Conservation (phyloP, 2,113 vertebrate genomes). For the Hippocampus comes region DNA sequence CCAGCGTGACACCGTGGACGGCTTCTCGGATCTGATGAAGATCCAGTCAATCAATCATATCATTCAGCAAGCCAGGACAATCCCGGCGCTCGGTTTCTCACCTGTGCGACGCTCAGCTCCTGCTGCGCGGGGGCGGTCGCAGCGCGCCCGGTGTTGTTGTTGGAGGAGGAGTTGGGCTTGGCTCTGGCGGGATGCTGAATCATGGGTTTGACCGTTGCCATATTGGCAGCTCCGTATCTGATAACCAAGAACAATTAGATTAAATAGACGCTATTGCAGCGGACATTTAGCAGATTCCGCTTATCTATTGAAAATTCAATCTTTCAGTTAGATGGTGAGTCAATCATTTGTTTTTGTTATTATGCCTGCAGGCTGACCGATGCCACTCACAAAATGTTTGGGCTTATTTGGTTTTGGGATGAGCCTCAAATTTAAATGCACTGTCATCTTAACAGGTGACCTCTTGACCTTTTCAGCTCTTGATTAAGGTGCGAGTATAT, state of each 20-base stretch:
- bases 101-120: slow-evolving; percentile 53
- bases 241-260: slow-evolving; percentile 44
- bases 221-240: slow-evolving; percentile 80
- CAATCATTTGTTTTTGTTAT: background rate
- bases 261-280: too few relatives aligned
- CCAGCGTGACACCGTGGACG: slow-evolving; percentile 91
- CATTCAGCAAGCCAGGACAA: background rate
- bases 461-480: too few relatives aligned
- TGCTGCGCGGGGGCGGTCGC: slow-evolving; percentile 59
- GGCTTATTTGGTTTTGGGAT: background rate
- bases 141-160: slow-evolving; percentile 85
- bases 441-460: too few relatives aligned
- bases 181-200: slow-evolving; percentile 77
- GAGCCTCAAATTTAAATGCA: background rate
- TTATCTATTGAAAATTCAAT: background rate
- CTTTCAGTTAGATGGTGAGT: background rate
- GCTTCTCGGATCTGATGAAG: slow-evolving; percentile 83
- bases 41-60: background rate
- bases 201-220: slow-evolving; percentile 91
- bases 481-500: too few relatives aligned
- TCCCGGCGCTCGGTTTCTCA: slow-evolving; percentile 11
- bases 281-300: background rate
- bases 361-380: background rate
- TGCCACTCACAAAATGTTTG: background rate
- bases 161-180: slow-evolving; percentile 85